Evolutionary conservation across 2,113 vertebrate species (phyloP).

Genomic region (human): GRCh38 chr12:17276001-17276500

Average conservation of each 20-base stretch:
- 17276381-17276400: background rate
- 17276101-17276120: too few species aligned
- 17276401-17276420: background rate
- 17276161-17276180: background rate
- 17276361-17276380: background rate
- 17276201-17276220: background rate
- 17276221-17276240: background rate
- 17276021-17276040: too few species aligned
- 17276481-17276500: background rate
- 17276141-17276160: background rate
- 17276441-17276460: background rate
- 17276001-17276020: too few species aligned
- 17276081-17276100: too few species aligned
- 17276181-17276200: background rate
- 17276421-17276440: background rate
- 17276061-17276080: too few species aligned
- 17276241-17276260: background rate
- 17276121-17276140: too few species aligned
- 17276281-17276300: background rate
- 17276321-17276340: background rate
- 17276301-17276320: background rate
- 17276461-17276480: background rate
- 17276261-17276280: background rate
- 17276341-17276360: background rate
- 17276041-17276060: too few species aligned